Conservation (phyloP, 2,113 vertebrate genomes). For the Barbus barbus region DNA sequence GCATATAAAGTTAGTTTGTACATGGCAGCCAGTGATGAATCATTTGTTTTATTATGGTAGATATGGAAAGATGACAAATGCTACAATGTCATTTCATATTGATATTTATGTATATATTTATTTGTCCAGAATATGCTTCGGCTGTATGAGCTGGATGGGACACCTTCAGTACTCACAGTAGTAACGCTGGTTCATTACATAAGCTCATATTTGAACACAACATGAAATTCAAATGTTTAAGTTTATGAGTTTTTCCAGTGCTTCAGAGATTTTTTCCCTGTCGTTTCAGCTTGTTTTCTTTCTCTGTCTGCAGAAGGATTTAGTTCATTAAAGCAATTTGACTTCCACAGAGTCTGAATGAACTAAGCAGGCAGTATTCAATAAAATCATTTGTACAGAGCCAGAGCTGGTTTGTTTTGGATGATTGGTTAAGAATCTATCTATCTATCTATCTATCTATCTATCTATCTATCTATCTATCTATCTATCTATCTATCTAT, state of each 20-base stretch:
- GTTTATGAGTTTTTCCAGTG: background rate
- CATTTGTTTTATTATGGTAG: too few relatives aligned
- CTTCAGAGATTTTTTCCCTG: background rate
- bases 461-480: too few relatives aligned
- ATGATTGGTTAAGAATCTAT: too few relatives aligned
- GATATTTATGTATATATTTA: background rate
- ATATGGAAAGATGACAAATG: too few relatives aligned
- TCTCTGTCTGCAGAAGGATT: background rate
- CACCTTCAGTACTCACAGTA: background rate
- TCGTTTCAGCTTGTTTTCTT: background rate
- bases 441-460: too few relatives aligned
- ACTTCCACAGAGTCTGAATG: constrained; percentile 22
- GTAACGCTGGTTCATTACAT: background rate
- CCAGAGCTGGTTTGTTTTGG: constrained; percentile 12
- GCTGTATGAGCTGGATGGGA: background rate
- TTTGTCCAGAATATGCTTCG: background rate
- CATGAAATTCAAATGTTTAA: background rate
- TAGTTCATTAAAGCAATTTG: constrained; percentile 11
- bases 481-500: too few relatives aligned
- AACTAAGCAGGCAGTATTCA: constrained; percentile 22
- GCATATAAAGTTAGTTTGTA: too few relatives aligned
- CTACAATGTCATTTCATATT: background rate
- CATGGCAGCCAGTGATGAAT: too few relatives aligned
- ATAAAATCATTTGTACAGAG: background rate
- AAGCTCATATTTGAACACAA: background rate